Evolutionary conservation across 1,140 invertebrate species (phyloP), one percentile per base, ranked within the genome.

Genomic region (Cardiocondyla obscurior): DNA sequence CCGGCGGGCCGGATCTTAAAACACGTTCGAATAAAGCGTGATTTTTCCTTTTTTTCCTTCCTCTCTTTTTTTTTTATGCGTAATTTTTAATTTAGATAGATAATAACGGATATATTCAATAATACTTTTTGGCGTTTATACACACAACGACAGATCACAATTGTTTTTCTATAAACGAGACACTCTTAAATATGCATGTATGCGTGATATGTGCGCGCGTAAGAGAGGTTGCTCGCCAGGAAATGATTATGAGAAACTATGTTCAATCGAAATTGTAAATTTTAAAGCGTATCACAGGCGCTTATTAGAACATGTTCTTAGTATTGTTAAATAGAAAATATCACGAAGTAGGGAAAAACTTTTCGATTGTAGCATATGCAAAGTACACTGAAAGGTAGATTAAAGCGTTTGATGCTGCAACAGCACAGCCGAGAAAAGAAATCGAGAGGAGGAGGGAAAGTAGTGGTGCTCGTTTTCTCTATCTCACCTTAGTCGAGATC

Each of bases 1-100:
- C 85, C 86, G 85, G 85, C 86, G 65, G 86, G 86, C 85, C 85
- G 85, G 85, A 12, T 82, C 74, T n/a, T 84, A 57, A 84, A 81
- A 81, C 36, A 82, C 62, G 69, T 79, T 86, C 33, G 74, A 86
- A 82, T 57, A 5, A 77, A 67, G 22, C 46, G 60, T 74, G 49
- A 22, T 62, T 73, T 22, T 16, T 77, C 25, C 67, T 46, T 30
- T 33, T 44, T 69, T 14, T 14, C 12, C 6, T n/a, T 84, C 28
- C 10, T 53, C 8, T 58, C 7, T 28, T 33, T 77, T 72, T 36
- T 19, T 65, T 74, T 8, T 19, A 60, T 10, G 22, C 33, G 6
- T 51, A 74, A 73, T 51, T 5, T 36, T 22, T n/a, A n/a, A n/a
- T n/a, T n/a, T n/a, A n/a, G n/a, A n/a, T n/a, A n/a, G n/a, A n/a